Evolutionary conservation across 2,113 vertebrate species (phyloP).

Genomic region (Syrmaticus mikado): DNA sequence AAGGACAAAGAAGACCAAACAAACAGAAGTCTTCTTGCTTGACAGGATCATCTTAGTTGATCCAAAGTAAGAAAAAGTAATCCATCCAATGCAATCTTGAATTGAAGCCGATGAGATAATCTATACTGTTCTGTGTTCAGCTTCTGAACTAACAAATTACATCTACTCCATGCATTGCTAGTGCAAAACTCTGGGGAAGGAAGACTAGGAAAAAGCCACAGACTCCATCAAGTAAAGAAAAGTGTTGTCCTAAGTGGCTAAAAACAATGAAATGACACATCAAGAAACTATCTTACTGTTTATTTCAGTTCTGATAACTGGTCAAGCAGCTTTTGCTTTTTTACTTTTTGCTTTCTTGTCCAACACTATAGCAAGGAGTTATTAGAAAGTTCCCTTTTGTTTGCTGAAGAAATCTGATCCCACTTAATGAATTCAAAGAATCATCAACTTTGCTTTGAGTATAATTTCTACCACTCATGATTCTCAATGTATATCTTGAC

Average conservation of each 20-base stretch:
- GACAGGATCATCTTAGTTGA: background rate
- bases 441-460: background rate
- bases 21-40: background rate
- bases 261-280: background rate
- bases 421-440: background rate
- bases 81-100: background rate
- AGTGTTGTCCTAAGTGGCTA: background rate
- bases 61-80: constrained; percentile 1
- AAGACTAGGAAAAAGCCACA: background rate
- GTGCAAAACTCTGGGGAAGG: background rate
- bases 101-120: constrained; percentile 3
- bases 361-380: background rate
- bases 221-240: background rate
- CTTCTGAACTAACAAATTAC: constrained; percentile 25
- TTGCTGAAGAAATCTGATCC: background rate
- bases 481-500: background rate
- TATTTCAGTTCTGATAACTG: background rate
- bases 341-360: background rate
- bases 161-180: background rate
- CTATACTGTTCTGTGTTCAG: background rate
- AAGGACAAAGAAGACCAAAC: background rate
- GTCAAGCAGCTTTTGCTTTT: background rate
- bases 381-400: background rate
- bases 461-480: background rate
- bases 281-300: accelerated